Base-by-base conservation (phyloP, 2,113 vertebrate genomes). In the Ciconia boyciana region DNA sequence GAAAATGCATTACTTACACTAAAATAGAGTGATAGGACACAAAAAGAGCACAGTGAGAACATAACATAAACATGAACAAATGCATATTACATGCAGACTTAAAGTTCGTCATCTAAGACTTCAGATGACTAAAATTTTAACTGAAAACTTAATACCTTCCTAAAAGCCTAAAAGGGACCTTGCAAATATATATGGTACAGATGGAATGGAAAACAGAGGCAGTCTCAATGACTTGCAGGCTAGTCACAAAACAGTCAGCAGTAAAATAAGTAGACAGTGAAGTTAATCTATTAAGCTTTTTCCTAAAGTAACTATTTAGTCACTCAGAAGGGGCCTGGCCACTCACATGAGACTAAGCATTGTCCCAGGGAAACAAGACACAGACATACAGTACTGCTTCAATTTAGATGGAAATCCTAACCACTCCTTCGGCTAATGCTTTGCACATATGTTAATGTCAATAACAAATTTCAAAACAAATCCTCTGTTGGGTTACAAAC, bases 381-480 rank as follows among this genome's bases (percentile, higher is more conserved):
- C 16, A 89, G 74, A 21, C 52, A 72, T 25, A 20, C 78, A 92
- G 18, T 29, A 9, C 71, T 84, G 61, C 41, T 85, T 69, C 70
- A 60, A 8, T 60, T 62, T 54, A 60, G 71, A 24, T 65, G 58
- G 61, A 89, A 96, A 89, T 34, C 32, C 44, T 43, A 82, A 85
- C 41, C 18, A 17, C 10, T 46, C 55, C 52, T 51, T n/a, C 26
- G 34, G 49, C 32, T 87, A 57, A 52, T 41, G 22, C 24, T 68
- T 89, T 76, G 44, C 84, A 82, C 52, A 44, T 68, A 72, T 29
- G 16, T 54, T 71, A 36, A 75, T 22, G 44, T 20, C 77, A 78
- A 21, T 79, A 91, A 84, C 10, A 89, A 83, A 57, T 89, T 82
- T 91, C 49, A 79, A 85, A 94, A 61, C 13, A 90, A 94, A 65